Conservation (phyloP, 2,888 invertebrate species). For the Macroteleia sp. region DNA sequence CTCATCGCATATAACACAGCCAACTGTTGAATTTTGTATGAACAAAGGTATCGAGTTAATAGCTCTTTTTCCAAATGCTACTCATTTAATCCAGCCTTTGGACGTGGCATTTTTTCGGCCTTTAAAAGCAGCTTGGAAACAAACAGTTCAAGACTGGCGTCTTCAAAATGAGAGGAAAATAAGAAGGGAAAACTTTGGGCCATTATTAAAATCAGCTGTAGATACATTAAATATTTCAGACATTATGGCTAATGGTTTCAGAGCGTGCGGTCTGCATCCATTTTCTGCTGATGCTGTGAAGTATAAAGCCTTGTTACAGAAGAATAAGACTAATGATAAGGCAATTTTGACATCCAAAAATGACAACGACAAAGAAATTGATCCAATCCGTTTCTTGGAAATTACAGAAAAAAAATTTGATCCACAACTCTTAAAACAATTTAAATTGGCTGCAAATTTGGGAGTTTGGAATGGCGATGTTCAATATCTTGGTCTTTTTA, state of each 20-base stretch:
- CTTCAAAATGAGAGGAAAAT: conserved; percentile 26
- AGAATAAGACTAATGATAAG: neutral
- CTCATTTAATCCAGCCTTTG: conserved; percentile 72
- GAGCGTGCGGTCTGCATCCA: conserved; percentile 38
- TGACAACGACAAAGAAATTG: neutral
- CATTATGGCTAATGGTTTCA: conserved; percentile 53
- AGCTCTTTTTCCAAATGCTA: conserved; percentile 78
- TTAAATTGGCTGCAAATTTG: conserved; percentile 8
- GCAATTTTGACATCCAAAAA: neutral
- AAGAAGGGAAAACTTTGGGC: conserved; percentile 40
- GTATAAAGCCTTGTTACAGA: conserved; percentile 12
- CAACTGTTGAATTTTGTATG: conserved; percentile 78
- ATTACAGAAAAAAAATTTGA: conserved; percentile 5
- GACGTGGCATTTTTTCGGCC: conserved; percentile 68
- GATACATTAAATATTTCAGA: conserved; percentile 14
- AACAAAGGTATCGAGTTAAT: conserved; percentile 76
- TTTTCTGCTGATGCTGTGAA: conserved; percentile 37
- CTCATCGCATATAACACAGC: conserved; percentile 77
- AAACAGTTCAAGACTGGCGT: conserved; percentile 34
- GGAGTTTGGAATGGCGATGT: conserved; percentile 25
- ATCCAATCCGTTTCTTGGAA: neutral
- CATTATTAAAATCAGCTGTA: conserved; percentile 25
- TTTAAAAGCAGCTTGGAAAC: conserved; percentile 51
- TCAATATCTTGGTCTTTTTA: conserved; percentile 13
- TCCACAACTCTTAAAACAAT: conserved; percentile 7